A percentile compares a stretch with the other conserved stretches of the same genome.
phyloP scores from a whole-genome alignment of 2,888 invertebrate species.

The Dorcus hopei region DNA sequence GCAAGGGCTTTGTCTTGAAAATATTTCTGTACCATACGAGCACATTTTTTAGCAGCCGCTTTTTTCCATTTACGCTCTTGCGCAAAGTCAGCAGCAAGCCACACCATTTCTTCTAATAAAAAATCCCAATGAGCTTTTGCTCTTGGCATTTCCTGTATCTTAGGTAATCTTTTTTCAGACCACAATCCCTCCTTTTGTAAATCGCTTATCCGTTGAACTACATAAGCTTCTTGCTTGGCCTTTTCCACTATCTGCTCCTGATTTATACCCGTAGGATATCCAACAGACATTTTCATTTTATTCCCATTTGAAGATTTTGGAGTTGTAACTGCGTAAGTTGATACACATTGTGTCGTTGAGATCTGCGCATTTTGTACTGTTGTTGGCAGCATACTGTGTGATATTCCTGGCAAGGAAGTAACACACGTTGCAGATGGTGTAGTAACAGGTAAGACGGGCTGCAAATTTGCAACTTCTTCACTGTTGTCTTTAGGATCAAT shows the following conservation, averaged over 20 bases:
- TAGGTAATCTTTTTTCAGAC: conserved; percentile 87
- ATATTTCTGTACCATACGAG: conserved; percentile 86
- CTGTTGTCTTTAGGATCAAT: conserved; percentile 42
- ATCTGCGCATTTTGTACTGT: conserved; percentile 10
- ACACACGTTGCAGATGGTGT: conserved; percentile 43
- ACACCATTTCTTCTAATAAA: conserved; percentile 96
- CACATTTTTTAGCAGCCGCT: conserved; percentile 90
- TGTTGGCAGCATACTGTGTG: conserved; percentile 26
- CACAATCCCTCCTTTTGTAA: conserved; percentile 92
- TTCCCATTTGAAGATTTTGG: conserved; percentile 21
- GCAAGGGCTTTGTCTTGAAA: conserved; percentile 88
- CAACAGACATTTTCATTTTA: conserved; percentile 23
- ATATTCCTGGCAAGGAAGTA: conserved; percentile 45
- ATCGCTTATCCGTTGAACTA: conserved; percentile 88
- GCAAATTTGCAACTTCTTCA: conserved; percentile 15
- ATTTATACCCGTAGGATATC: conserved; percentile 40
- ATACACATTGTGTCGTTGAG: conserved; percentile 15
- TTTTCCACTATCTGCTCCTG: conserved; percentile 81
- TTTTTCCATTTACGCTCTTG: conserved; percentile 98
- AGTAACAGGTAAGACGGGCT: conserved; percentile 13
- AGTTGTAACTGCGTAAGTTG: conserved; percentile 25
- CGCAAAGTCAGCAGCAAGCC: conserved; percentile 96
- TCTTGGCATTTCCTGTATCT: conserved; percentile 85
- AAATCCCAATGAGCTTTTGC: conserved; percentile 98
- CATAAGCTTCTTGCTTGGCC: conserved; percentile 90